Evolutionary conservation across 2,113 vertebrate species (phyloP), one percentile per base, ranked within the genome.

Genomic region (Rana temporaria): DNA sequence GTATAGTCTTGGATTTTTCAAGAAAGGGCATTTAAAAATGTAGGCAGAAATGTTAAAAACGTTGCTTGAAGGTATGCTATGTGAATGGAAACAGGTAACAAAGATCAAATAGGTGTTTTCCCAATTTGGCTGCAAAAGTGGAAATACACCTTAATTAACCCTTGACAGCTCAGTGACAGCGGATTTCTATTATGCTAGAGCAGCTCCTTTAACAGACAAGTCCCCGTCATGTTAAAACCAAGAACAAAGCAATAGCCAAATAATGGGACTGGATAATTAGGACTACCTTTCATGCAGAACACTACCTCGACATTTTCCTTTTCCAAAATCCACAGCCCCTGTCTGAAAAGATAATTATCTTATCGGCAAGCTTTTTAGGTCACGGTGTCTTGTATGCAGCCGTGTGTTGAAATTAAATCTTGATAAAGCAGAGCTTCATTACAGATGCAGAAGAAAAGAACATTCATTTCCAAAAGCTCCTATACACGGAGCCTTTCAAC

Each of bases 371-470:
- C 34, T 63, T 77, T 77, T 64, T 64, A 77, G 74, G 74, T 77
- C 74, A 77, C 20, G 17, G 17, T 48, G 34, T 63, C 74, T 77
- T 64, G 74, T 52, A 64, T 42, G 59, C 57, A 52, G 34, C 42
- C 4, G 20, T 11, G 34, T 22, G 59, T 77, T 59, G 59, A 77
- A 64, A 77, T 77, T 63, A 77, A 77, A 64, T 77, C 74, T 77
- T 77, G 74, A 77, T 77, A 77, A 77, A 77, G 74, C 34, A 52
- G 59, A 17, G 32, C 74, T 24, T 77, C 59, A 63, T 77, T 77
- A 64, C 74, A 64, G 59, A 77, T 77, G 22, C 74, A 77, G 59
- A 53, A 14, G 60, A 64, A 64, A 55, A 64, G 74, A 64, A 77
- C 74, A 77, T 77, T 77, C 59, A 77, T 77, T 77, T 52, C 60